Evolutionary conservation across 2,797 vertebrate species (phyloP).

Genomic region (Lithobates sylvaticus): DNA sequence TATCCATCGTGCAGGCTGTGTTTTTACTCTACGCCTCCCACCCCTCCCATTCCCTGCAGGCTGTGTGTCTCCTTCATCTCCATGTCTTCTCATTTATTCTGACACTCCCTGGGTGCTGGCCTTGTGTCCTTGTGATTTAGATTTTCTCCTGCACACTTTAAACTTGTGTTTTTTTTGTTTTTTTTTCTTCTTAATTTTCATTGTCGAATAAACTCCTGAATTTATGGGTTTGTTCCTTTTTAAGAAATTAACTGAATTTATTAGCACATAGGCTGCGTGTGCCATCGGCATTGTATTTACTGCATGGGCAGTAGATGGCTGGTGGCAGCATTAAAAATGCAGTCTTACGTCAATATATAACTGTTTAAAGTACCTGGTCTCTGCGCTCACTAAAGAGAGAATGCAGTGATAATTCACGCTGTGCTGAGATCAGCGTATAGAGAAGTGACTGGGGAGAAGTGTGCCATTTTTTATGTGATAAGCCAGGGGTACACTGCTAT

Average conservation of each 20-base stretch:
- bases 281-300: slow-evolving; percentile 51
- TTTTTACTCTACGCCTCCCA: not conserved
- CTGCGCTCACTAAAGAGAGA: not conserved
- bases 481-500: not conserved
- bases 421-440: slow-evolving; percentile 8
- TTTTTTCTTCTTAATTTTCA: slow-evolving; percentile 14
- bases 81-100: not conserved
- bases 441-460: not conserved
- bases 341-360: slow-evolving; percentile 10
- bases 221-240: slow-evolving; percentile 62
- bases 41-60: not conserved
- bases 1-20: not conserved
- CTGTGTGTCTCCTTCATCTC: not conserved
- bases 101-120: slow-evolving; percentile 20
- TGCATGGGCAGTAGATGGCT: slow-evolving; percentile 33
- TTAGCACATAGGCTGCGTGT: slow-evolving; percentile 8
- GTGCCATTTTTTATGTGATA: not conserved
- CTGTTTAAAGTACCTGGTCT: not conserved
- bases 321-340: slow-evolving; percentile 29
- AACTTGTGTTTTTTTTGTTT: slow-evolving; percentile 28
- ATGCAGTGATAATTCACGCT: not conserved
- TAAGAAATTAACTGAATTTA: slow-evolving; percentile 62
- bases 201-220: slow-evolving; percentile 50
- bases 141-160: slow-evolving; percentile 7
- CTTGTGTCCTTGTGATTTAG: slow-evolving; percentile 47